Evolutionary conservation across 2,888 invertebrate genomes (phyloP).

Genomic region (Platycheirus albimanus): DNA sequence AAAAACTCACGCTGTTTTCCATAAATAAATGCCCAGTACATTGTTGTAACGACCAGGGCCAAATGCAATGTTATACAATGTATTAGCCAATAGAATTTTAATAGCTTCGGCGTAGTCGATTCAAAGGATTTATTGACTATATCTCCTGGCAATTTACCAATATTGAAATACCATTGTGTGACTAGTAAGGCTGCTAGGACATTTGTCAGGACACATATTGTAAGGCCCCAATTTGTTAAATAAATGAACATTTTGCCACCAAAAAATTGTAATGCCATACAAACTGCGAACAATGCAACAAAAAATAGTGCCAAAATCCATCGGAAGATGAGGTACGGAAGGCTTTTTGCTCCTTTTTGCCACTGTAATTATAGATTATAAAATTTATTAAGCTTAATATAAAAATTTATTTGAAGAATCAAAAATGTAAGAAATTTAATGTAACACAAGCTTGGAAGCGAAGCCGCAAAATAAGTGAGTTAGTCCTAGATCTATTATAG

Average conservation of each 20-base stretch:
- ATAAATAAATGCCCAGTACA: conserved; percentile 87
- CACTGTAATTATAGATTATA: conserved; percentile 77
- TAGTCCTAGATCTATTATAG: no score
- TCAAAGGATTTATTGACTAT: conserved; percentile 73
- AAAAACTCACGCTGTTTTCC: conserved; percentile 79
- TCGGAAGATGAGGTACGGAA: conserved; percentile 79
- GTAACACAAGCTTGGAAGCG: no score
- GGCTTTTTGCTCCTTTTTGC: conserved; percentile 80
- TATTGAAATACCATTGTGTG: conserved; percentile 80
- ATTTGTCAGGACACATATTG: conserved; percentile 79
- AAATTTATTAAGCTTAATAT: background rate
- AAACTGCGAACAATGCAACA: conserved; percentile 77
- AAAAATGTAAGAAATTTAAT: background rate
- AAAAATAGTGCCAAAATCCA: conserved; percentile 80
- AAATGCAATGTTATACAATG: conserved; percentile 86
- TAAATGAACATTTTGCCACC: conserved; percentile 81
- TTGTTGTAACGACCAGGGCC: conserved; percentile 88
- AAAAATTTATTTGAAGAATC: background rate
- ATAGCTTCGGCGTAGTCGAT: conserved; percentile 77
- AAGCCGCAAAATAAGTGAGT: no score
- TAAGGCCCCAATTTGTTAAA: conserved; percentile 82
- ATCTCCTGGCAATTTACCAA: conserved; percentile 75
- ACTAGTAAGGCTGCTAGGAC: conserved; percentile 79
- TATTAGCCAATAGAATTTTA: conserved; percentile 87
- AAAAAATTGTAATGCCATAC: conserved; percentile 77